Percentiles rank a stretch among this genome's conserved stretches.
Evolutionary conservation across 2,113 vertebrate genomes (phyloP).

Genomic region (Sarotherodon lohbergeri): DNA sequence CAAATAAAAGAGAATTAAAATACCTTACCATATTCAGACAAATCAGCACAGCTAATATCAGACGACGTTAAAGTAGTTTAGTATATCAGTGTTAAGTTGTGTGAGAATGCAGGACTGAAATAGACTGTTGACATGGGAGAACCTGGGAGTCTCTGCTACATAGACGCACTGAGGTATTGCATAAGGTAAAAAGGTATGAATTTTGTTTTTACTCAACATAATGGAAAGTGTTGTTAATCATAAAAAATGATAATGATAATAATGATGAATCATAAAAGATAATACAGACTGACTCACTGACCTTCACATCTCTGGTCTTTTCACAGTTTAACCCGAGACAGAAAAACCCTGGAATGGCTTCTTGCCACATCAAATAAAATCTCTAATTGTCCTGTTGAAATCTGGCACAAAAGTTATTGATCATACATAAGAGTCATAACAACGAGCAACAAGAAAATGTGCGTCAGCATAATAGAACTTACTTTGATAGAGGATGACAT

Average conservation of each 20-base stretch:
- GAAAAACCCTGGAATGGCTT: neutral
- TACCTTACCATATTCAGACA: neutral
- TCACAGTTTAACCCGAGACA: neutral
- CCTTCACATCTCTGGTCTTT: neutral
- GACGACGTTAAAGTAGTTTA: neutral
- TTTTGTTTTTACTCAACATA: neutral
- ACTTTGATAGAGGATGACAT: neutral
- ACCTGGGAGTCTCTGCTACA: neutral
- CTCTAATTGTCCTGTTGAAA: neutral
- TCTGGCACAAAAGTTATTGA: neutral
- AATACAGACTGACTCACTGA: neutral
- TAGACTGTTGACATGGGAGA: neutral
- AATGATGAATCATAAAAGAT: neutral
- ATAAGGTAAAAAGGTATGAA: neutral
- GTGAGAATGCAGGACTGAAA: neutral
- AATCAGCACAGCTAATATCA: neutral
- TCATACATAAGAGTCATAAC: neutral
- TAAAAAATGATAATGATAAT: neutral
- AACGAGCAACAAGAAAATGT: neutral
- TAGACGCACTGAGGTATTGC: neutral
- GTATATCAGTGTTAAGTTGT: neutral
- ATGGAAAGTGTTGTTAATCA: neutral
- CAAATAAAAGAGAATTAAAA: neutral
- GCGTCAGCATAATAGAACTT: neutral
- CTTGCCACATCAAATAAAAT: neutral